Evolutionary conservation across 2,888 invertebrate genomes (phyloP).

Genomic region (Pachymerium ferrugineum): DNA sequence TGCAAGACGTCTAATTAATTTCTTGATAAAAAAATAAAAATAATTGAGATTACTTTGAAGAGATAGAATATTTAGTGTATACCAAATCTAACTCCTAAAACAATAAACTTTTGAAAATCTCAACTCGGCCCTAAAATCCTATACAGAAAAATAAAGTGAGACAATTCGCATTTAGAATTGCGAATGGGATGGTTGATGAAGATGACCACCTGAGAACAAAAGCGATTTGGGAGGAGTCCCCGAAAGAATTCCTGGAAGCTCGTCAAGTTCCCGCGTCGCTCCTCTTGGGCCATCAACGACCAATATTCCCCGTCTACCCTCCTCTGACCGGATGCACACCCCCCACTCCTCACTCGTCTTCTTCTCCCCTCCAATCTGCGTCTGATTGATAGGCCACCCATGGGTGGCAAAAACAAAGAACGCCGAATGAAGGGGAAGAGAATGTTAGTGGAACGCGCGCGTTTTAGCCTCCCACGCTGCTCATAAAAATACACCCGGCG

Average conservation of each 20-base stretch:
- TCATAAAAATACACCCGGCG: not conserved
- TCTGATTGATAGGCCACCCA: slow-evolving; percentile 8
- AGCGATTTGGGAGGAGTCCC: not conserved
- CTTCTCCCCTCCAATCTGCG: not conserved
- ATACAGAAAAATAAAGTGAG: too few species aligned
- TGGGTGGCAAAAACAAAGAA: slow-evolving; percentile 6
- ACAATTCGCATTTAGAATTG: too few species aligned
- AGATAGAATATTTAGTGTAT: too few species aligned
- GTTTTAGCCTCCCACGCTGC: slow-evolving; percentile 13
- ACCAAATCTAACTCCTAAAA: too few species aligned
- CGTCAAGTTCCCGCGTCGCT: not conserved
- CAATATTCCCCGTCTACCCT: not conserved
- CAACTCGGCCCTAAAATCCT: too few species aligned
- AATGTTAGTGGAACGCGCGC: not conserved
- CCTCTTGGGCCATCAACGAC: not conserved
- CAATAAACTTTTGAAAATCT: too few species aligned
- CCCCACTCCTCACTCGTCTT: not conserved
- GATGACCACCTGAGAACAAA: slow-evolving; percentile 1
- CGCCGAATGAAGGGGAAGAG: not conserved
- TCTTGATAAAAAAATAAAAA: too few species aligned
- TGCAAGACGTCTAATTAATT: too few species aligned
- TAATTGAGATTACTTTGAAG: too few species aligned
- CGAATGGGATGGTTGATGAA: too few species aligned
- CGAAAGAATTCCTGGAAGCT: not conserved
- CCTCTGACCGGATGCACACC: not conserved